Base-by-base conservation (phyloP, 1,140 invertebrate genomes). In the Drosophila gunungcola region DNA sequence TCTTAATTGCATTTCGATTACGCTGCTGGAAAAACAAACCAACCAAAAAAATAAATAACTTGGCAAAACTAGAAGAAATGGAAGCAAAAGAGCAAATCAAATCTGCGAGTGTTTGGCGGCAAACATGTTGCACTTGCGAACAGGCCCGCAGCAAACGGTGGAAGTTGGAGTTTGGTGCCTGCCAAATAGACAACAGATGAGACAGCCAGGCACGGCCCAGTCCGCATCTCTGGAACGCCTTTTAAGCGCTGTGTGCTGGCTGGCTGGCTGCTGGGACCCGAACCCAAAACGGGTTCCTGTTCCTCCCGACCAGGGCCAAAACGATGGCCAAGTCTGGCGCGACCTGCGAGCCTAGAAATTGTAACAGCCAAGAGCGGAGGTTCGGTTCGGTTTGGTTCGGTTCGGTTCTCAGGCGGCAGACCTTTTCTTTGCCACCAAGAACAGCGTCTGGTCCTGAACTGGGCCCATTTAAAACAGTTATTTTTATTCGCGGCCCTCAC, bases 1-100 rank as follows among this genome's bases (percentile, higher is more conserved):
- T 73, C 85, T 89, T 89, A 89, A 89, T 89, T 89, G 84, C 84
- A 89, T 89, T 89, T 89, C 84, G 84, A 89, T 89, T 89, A 89
- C 85, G 80, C 63, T 65, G 39, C 53, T 73, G 61, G 51, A 78
- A 74, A 72, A 76, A 62, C 80, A 86, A 77, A 78, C 80, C 73
- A 51, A 76, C 65, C 72, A 57, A 83, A 68, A 73, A 67, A 64
- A 42, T 29, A 48, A 34, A 45, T 39, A 52, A 25, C 36, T 73
- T 32, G 10, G 16, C 16, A 51, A 49, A 74, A 48, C 12, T 49
- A 63, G 58, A 54, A 42, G 61, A 74, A 53, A 73, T 62, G 67
- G 67, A 72, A 49, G 65, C 64, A 57, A 74, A 57, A 74, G 69
- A 49, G 65, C 52, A 72, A 82, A 83, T 82, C 81, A 74, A 74